These are phyloP conservation scores for Lasioglossum morio DNA, from an alignment of 2,888 invertebrate genomes.

Conservation along the genomic window DNA sequence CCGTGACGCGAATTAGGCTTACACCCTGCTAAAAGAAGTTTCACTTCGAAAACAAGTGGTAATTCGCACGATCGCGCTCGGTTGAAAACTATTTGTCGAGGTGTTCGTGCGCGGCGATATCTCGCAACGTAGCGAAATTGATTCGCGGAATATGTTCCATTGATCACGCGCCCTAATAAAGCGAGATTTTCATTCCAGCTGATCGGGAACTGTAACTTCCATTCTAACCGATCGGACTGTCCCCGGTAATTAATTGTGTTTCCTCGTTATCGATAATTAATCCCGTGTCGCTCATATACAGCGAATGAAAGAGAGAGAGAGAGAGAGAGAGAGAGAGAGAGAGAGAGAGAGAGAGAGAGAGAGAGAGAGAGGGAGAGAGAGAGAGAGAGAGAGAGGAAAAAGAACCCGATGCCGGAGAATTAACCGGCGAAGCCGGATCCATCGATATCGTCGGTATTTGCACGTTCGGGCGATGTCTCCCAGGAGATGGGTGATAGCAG, in stretches of 20 bases:
- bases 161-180: background rate
- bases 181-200: constrained; percentile 44
- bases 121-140: background rate
- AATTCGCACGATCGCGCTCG: too few species aligned
- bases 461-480: constrained; percentile 52
- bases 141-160: background rate
- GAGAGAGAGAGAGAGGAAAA: background rate
- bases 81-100: background rate
- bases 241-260: constrained; percentile 65
- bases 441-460: constrained; percentile 54
- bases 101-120: background rate
- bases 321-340: background rate
- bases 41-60: too few species aligned
- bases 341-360: background rate
- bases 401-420: constrained; percentile 17
- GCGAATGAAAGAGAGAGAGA: constrained; percentile 38
- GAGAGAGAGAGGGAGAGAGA: background rate
- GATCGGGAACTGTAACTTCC: constrained; percentile 37
- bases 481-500: constrained; percentile 52
- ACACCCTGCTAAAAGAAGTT: too few species aligned
- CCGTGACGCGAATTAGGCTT: too few species aligned
- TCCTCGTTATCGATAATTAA: constrained; percentile 74
- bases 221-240: constrained; percentile 38
- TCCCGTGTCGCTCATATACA: constrained; percentile 58
- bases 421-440: constrained; percentile 44